phyloP scores from a whole-genome alignment of 2,797 vertebrate species.

The Chelonia mydas region DNA sequence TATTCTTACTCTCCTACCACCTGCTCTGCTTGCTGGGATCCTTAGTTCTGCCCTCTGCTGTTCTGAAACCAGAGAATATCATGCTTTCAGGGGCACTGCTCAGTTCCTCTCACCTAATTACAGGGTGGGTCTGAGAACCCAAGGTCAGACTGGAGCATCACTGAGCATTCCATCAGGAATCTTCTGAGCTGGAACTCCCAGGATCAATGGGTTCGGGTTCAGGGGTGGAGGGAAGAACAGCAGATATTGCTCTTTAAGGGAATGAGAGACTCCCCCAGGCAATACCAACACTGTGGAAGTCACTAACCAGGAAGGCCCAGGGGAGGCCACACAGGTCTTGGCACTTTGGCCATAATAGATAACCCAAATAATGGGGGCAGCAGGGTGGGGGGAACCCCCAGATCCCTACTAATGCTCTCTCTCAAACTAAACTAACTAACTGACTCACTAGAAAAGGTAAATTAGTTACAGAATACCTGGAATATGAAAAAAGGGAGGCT shows the following conservation, averaged over 20 bases:
- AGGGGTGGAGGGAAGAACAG: neutral
- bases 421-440: neutral
- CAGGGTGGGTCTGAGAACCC: neutral
- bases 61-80: neutral
- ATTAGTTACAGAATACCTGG: neutral
- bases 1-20: neutral
- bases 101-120: neutral
- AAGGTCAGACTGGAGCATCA: neutral
- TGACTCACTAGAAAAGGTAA: neutral
- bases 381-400: neutral
- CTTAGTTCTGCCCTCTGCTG: neutral
- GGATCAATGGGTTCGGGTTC: neutral
- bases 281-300: neutral
- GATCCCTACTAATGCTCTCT: neutral
- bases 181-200: neutral
- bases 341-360: neutral
- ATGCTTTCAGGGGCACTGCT: neutral
- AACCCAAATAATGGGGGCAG: neutral
- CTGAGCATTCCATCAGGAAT: neutral
- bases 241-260: neutral
- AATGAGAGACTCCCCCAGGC: neutral
- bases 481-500: neutral
- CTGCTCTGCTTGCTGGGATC: neutral
- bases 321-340: neutral
- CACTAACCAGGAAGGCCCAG: neutral